Conservation (phyloP, 1,140 invertebrate genomes). For the Drosophila carrolli region DNA sequence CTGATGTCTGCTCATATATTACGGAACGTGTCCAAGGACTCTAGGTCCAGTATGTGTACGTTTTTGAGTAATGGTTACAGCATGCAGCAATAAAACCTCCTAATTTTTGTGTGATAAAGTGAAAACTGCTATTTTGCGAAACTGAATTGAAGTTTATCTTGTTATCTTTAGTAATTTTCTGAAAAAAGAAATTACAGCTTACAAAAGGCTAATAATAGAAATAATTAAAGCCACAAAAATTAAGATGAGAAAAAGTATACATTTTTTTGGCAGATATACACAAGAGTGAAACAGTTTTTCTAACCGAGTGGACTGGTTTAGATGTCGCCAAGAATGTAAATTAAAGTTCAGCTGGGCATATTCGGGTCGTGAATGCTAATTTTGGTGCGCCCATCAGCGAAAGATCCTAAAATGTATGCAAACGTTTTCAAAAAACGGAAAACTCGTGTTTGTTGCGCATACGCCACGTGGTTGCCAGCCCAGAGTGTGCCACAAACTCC, state of each 20-base stretch:
- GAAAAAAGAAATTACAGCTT: no score
- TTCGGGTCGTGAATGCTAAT: constrained; percentile 35
- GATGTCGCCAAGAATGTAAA: constrained; percentile 26
- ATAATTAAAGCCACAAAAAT: no score
- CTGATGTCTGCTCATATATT: constrained; percentile 30
- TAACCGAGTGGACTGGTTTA: background rate
- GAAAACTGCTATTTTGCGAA: background rate
- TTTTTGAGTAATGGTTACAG: constrained; percentile 20
- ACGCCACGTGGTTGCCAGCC: constrained; percentile 50
- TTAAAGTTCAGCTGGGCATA: constrained; percentile 14
- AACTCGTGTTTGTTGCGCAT: constrained; percentile 41
- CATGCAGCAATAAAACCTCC: background rate
- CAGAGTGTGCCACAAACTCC: constrained; percentile 7
- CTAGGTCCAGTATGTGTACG: background rate
- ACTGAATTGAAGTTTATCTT: background rate
- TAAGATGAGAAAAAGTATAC: no score
- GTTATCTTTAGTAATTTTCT: no score
- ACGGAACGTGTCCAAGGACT: constrained; percentile 18
- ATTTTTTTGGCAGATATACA: no score
- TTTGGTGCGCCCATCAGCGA: constrained; percentile 1
- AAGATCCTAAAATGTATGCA: constrained; percentile 21
- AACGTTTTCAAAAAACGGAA: constrained; percentile 44
- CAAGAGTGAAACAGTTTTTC: no score
- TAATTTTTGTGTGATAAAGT: constrained; percentile 3
- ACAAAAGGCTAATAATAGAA: background rate